These are phyloP conservation scores for Noturus placidus DNA, from an alignment of 2,113 vertebrate genomes.

Conservation along the genomic window DNA sequence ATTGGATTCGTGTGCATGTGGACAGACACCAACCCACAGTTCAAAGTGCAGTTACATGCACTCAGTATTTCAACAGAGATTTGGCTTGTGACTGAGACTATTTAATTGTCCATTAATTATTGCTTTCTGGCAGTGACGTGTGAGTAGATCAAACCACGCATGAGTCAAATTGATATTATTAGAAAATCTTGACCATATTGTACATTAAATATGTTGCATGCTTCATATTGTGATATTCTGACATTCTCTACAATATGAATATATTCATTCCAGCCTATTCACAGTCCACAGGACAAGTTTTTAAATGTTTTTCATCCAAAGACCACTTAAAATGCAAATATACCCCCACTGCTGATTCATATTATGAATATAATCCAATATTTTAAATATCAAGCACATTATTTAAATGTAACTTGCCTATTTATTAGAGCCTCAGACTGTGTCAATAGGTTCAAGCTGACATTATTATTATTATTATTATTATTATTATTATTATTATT, in stretches of 20 bases:
- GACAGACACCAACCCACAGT: not conserved
- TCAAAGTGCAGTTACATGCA: not conserved
- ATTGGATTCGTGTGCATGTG: not conserved
- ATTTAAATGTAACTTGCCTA: no score
- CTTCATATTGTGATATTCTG: not conserved
- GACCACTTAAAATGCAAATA: no score
- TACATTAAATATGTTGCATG: no score
- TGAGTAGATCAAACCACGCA: not conserved
- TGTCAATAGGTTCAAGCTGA: no score
- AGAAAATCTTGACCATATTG: not conserved
- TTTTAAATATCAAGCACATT: no score
- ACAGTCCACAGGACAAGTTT: not conserved
- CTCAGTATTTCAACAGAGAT: not conserved
- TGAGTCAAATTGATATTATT: not conserved
- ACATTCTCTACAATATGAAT: not conserved
- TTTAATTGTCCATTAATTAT: not conserved
- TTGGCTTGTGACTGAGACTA: not conserved
- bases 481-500: no score
- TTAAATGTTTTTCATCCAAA: no score
- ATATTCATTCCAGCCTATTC: not conserved
- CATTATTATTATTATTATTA: no score
- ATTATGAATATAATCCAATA: no score
- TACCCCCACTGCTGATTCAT: no score
- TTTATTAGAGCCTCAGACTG: no score
- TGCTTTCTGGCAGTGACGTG: not conserved